Evolutionary conservation across 2,797 vertebrate genomes (phyloP).

Genomic region (Scleropages formosus): DNA sequence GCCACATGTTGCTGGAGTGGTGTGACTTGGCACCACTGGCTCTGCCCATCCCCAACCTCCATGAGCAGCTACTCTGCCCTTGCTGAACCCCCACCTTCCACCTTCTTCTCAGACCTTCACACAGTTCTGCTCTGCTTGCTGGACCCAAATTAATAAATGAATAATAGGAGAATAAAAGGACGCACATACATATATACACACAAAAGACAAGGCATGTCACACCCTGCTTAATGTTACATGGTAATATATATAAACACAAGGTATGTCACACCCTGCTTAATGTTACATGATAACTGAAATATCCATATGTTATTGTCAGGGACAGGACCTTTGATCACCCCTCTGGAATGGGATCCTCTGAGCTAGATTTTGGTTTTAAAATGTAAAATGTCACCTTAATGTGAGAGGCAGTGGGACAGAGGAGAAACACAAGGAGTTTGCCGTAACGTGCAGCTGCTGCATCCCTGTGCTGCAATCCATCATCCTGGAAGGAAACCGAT

Average conservation of each 20-base stretch:
- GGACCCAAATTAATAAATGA: slow-evolving; percentile 13
- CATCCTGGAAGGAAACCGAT: background rate
- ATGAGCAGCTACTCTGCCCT: background rate
- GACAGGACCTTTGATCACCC: slow-evolving; percentile 75
- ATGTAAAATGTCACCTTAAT: slow-evolving; percentile 56
- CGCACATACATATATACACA: slow-evolving; percentile 55
- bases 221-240: slow-evolving; percentile 78
- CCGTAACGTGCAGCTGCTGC: background rate
- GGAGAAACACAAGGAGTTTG: slow-evolving; percentile 34
- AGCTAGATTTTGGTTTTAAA: slow-evolving; percentile 62
- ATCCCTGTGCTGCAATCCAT: background rate
- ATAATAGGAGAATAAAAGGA: slow-evolving; percentile 30
- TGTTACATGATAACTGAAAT: slow-evolving; percentile 87
- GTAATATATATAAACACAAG: slow-evolving; percentile 36
- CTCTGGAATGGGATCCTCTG: slow-evolving; percentile 58
- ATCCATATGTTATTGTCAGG: slow-evolving; percentile 79
- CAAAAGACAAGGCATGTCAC: slow-evolving; percentile 33
- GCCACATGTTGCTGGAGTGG: slow-evolving; percentile 64
- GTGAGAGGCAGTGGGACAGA: slow-evolving; percentile 49
- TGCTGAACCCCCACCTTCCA: background rate
- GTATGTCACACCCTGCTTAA: slow-evolving; percentile 57
- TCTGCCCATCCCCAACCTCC: slow-evolving; percentile 39
- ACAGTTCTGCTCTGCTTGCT: background rate
- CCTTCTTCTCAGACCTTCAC: background rate
- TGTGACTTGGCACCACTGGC: slow-evolving; percentile 59